Evolutionary conservation across 1,140 invertebrate genomes (phyloP), one percentile per base, ranked within the genome.

Genomic region (Drosophila quadrilineata): DNA sequence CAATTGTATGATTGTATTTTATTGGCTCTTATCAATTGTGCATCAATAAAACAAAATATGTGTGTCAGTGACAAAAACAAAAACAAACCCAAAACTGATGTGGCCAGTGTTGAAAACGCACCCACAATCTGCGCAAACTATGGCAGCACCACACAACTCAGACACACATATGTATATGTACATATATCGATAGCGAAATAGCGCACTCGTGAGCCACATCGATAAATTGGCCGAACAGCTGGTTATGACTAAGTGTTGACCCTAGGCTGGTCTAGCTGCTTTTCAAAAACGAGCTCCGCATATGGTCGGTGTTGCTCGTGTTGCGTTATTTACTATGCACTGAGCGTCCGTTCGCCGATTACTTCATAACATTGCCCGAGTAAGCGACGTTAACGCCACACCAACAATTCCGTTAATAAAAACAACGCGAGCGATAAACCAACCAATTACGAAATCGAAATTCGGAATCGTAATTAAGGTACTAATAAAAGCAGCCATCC

Each of bases 1-100:
- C 3, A 45, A 29, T 29, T 53, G n/a, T 31, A 29, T 21, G 31
- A 48, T 35, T 46, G 29, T 57, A 26, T 17, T 31, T 56, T 49
- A 54, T 63, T 26, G 21, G 6, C 35, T 33, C 65, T 68, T 68
- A 68, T 68, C 65, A 68, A 63, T 26, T 43, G 58, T 54, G 41
- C 41, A 68, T 63, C 58, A 68, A 68, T 68, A 68, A 63, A 68
- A 50, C 43, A 56, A 63, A 58, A 58, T 24, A 54, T 65, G 17
- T 56, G 49, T 62, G 58, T 36, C 50, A 43, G 33, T n/a, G n/a
- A n/a, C 26, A 45, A 59, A 38, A 53, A 60, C 46, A 53, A 59
- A 66, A 60, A 60, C 57, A 60, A 67, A 60, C 46, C 46, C 29
- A 43, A 66, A 60, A 48, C 64, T 52, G 17, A 36, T 6, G 21